Base-by-base conservation (phyloP, 2,113 vertebrate species). In the Halcyon malimbica region DNA sequence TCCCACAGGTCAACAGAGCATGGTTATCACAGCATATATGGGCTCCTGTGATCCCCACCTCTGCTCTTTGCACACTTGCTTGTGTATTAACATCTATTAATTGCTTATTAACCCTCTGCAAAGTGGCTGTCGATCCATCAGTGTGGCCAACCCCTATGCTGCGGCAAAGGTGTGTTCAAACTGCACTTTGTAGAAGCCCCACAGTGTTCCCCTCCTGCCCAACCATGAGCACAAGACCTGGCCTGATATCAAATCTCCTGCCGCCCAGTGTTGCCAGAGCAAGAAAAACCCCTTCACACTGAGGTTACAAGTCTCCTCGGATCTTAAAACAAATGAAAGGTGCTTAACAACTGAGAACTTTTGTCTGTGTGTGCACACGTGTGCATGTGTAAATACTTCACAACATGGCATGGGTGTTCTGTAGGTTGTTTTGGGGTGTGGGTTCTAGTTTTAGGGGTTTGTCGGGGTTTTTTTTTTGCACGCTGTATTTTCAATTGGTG, bases 401-500 rank as follows among this genome's bases (percentile, higher is more conserved):
- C 28, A 31, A 11, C 35, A 3, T 0, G 3, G 56, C 5, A 91
- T 97, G 97, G 96, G 97, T 98, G 97, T 97, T 97, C 46, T 78
- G 83, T 88, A 50, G 46, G 44, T 73, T 70, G 69, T 69, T 92
- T 41, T 1, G 21, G 24, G 59, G 23, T 8, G 50, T 3, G 18
- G 44, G 23, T 16, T 74, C 62, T 41, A 56, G 48, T 9, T 92
- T 62, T 74, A 53, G 29, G 64, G 28, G 24, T 6, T 70, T 42
- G 48, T 82, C 44, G 18, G 23, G 19, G 13, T 24, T 41, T 42
- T 20, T 25, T 37, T 83, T 98, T 98, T 98, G 91, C 96, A 68
- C 35, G 97, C 31, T 12, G 82, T 97, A 88, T 98, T 96, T 97
- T 97, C 94, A 88, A 75, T 97, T 97, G 96, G 96, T 90, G 96